Conservation (phyloP, 2,888 invertebrate genomes). For the Erannis defoliaria region DNA sequence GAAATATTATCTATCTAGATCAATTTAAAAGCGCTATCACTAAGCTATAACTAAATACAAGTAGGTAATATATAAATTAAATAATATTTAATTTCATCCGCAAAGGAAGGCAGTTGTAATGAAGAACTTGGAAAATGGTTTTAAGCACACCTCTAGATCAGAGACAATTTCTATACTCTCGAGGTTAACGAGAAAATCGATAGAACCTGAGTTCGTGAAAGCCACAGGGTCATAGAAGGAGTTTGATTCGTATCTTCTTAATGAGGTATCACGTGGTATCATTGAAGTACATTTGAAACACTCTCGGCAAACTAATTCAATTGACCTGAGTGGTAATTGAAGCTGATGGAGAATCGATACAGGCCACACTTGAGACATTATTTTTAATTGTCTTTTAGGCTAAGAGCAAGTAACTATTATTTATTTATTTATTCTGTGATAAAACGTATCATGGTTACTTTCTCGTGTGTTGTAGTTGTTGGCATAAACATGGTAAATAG, state of each 20-base stretch:
- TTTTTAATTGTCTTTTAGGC: slow-evolving; percentile 1
- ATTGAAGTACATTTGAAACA: slow-evolving; percentile 69
- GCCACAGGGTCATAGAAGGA: slow-evolving; percentile 61
- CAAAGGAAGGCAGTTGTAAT: too few species aligned
- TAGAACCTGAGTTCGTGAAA: slow-evolving; percentile 64
- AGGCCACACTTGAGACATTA: slow-evolving; percentile 43
- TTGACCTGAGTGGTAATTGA: slow-evolving; percentile 58
- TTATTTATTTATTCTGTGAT: background rate
- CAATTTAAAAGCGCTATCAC: background rate
- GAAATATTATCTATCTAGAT: background rate
- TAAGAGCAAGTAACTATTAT: too few species aligned
- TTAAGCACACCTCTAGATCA: background rate
- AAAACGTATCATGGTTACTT: too few species aligned
- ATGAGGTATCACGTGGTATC: slow-evolving; percentile 67
- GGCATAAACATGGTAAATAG: too few species aligned
- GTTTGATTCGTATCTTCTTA: slow-evolving; percentile 74
- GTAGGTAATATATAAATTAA: background rate
- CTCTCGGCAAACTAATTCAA: slow-evolving; percentile 71
- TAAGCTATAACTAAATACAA: too few species aligned
- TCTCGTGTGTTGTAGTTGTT: too few species aligned
- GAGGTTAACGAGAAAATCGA: slow-evolving; percentile 60
- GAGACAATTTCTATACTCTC: slow-evolving; percentile 33
- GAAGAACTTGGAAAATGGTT: too few species aligned
- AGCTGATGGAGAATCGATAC: slow-evolving; percentile 36
- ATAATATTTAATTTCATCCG: background rate